Conservation (phyloP, 2,797 vertebrate species). For the Australoheros facetus region DNA sequence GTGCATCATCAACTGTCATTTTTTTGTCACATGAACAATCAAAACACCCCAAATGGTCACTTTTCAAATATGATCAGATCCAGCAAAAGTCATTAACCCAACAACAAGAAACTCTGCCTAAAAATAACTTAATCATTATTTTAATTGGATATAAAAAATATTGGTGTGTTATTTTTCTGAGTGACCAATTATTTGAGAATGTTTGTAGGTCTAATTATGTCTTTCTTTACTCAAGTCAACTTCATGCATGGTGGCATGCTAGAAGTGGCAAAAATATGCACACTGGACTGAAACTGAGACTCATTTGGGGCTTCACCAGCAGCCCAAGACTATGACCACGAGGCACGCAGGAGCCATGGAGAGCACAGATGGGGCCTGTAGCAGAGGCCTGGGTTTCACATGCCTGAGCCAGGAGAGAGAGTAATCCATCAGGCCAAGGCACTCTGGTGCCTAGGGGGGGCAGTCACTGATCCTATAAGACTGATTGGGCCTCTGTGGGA, state of each 20-base stretch:
- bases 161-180: background rate
- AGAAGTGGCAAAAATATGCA: constrained; percentile 18
- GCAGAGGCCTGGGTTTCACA: constrained; percentile 59
- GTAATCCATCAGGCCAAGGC: constrained; percentile 80
- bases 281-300: constrained; percentile 31
- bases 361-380: constrained; percentile 78
- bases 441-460: constrained; percentile 63
- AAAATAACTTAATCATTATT: too few relatives aligned
- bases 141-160: too few relatives aligned
- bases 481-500: constrained; percentile 77
- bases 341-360: constrained; percentile 64
- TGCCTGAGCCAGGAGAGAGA: constrained; percentile 73
- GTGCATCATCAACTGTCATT: background rate
- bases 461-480: constrained; percentile 76
- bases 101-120: background rate
- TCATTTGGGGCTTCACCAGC: constrained; percentile 66
- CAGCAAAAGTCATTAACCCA: background rate
- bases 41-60: background rate
- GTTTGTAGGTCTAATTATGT: background rate
- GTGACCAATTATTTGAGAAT: background rate
- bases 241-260: background rate
- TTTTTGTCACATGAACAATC: background rate
- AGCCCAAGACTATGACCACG: constrained; percentile 61
- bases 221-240: constrained; percentile 6
- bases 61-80: background rate